Conservation (phyloP, 2,113 vertebrate genomes). For the Perca schrenkii region DNA sequence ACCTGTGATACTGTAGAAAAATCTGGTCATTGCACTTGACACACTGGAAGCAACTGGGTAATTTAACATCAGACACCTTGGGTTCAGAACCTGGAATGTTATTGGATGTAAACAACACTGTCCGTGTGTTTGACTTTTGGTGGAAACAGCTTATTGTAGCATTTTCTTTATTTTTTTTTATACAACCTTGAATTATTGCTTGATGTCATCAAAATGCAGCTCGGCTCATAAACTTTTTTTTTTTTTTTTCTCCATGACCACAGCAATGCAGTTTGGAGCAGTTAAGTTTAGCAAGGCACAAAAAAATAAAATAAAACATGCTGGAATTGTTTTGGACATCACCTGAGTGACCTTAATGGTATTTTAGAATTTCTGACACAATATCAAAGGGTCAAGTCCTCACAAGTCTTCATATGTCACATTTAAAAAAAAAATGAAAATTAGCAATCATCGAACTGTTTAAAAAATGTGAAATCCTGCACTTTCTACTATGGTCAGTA, state of each 20-base stretch:
- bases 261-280: neutral
- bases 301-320: neutral
- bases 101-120: neutral
- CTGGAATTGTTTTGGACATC: constrained; percentile 15
- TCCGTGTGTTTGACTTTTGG: neutral
- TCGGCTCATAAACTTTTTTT: neutral
- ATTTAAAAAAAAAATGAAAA: neutral
- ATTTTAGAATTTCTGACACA: neutral
- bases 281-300: constrained; percentile 9
- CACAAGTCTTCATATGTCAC: neutral
- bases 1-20: neutral
- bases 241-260: neutral
- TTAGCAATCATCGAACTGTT: neutral
- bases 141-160: neutral
- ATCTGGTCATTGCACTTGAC: neutral
- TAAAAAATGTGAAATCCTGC: neutral
- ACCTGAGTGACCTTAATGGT: neutral
- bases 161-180: neutral
- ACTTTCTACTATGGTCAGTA: neutral
- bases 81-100: neutral
- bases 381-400: neutral
- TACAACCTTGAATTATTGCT: neutral
- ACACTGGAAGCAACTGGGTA: neutral
- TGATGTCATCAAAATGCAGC: neutral
- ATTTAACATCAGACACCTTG: neutral